A percentile compares a stretch with the other conserved stretches of the same genome.
These are phyloP conservation scores for Tachuris rubrigastra DNA, from an alignment of 2,113 vertebrate species.

Conservation along the genomic window DNA sequence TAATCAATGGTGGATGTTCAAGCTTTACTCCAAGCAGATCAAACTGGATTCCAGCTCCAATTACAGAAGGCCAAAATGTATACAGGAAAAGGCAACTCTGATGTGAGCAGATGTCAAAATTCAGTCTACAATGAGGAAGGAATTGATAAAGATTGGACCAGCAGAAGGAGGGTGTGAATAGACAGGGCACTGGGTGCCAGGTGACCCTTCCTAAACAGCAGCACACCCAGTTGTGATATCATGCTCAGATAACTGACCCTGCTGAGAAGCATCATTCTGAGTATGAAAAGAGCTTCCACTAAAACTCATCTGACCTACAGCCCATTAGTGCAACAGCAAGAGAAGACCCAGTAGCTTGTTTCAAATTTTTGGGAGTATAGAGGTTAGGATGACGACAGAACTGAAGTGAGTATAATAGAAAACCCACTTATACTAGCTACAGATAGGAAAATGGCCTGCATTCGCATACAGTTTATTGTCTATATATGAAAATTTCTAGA, in stretches of 20 bases:
- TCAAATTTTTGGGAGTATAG: background rate
- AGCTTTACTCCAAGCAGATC: background rate
- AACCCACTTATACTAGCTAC: background rate
- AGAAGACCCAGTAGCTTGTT: background rate
- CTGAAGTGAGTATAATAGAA: background rate
- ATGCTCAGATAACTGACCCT: background rate
- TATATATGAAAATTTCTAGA: background rate
- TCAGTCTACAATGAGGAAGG: background rate
- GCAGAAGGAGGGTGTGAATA: background rate
- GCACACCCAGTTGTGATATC: background rate
- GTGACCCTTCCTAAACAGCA: background rate
- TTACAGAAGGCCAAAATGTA: background rate
- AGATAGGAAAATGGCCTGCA: background rate
- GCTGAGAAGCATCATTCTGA: background rate
- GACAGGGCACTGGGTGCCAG: background rate
- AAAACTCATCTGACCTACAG: background rate
- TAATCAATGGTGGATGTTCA: slow-evolving; percentile 14
- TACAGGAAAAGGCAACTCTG: background rate
- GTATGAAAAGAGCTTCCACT: background rate
- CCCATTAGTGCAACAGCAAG: background rate
- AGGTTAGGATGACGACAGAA: background rate
- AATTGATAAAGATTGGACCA: background rate
- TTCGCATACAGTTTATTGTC: background rate
- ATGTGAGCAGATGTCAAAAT: background rate
- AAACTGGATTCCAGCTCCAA: background rate